Base-by-base conservation (phyloP, 2,113 vertebrate species). In the Uria aalge region DNA sequence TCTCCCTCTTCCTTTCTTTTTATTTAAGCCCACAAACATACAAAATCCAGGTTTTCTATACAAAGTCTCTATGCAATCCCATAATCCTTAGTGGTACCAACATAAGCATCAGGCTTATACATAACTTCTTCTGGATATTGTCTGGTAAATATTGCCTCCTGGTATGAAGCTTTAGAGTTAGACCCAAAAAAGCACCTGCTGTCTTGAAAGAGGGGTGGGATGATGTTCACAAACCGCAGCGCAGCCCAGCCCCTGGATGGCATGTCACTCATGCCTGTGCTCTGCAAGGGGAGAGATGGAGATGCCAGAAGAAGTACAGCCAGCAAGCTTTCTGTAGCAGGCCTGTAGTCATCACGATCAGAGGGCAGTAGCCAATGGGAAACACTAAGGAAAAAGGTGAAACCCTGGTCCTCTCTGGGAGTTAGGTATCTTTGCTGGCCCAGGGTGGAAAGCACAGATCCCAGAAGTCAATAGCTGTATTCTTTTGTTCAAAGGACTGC, bases 201-300 rank as follows among this genome's bases (percentile, higher is more conserved):
- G 15, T 16, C 56, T 34, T 56, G 36, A 81, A 78, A 60, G 59
- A 41, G 57, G 8, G 2, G 1, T 66, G 23, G 40, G 48, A 52
- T 0, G 7, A 23, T 23, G 34, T 9, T 79, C 15, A 30, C 5
- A 45, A 60, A 32, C 27, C 22, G 21, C 52, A 34, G 69, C 27
- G 43, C 32, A 55, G 6, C 45, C 27, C 62, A 67, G 17, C 2
- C 4, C 7, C 12, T 55, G 14, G 12, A 14, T 5, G 6, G 17
- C 48, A 55, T 12, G 43, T 18, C 13, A 9, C n/a, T 45, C 0
- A 0, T 32, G 10, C 27, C 40, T 56, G 30, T 76, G 59, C 24
- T 29, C 8, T 32, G 38, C 36, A 62, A 72, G 9, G 4, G 9
- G 41, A 38, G 41, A 67, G 52, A 27, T 0, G 2, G 27, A 71